Evolutionary conservation across 2,888 invertebrate genomes (phyloP), one percentile per base, ranked within the genome.

Genomic region (Steinernema carpocapsae): DNA sequence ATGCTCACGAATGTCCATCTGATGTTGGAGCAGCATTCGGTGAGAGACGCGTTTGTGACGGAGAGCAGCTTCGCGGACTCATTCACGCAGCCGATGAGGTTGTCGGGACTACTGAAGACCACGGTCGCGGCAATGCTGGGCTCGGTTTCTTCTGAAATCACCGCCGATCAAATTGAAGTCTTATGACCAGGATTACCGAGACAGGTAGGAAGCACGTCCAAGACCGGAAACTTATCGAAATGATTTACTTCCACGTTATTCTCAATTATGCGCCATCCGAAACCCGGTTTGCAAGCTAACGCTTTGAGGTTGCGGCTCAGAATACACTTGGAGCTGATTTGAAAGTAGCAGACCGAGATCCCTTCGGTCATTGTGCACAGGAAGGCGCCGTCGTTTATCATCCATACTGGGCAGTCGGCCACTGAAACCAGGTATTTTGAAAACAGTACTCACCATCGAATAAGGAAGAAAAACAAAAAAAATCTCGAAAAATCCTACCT

Each of bases 381-480:
- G 32, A 64, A 77, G n/a, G 43, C 43, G 6, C 45, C 51, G 42
- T 29, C 43, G 59, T 77, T 76, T 22, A 77, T 72, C 22, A 72
- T 56, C 77, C 77, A 77, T 2, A 78, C 52, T 12, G 77, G 77
- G 72, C 77, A 77, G 32, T 77, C 77, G 24, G 72, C 71, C 1
- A 48, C 72, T 24, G 29, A 51, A 10, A 71, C 70, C 46, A 64
- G 48, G 45, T 77, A 70, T 14, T 72, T 73, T 24, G 37, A 71
- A 37, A n/a, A 43, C 43, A 43, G 43, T 10, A 43, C 10, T 14
- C n/a, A n/a, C n/a, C n/a, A n/a, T n/a, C n/a, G n/a, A n/a, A n/a
- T n/a, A n/a, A n/a, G n/a, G n/a, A n/a, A n/a, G n/a, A n/a, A n/a
- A n/a, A n/a, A n/a, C n/a, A n/a, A n/a, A n/a, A n/a, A n/a, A n/a